phyloP scores from a whole-genome alignment of 1,140 invertebrate genomes.

The Drosophila sp. region DNA sequence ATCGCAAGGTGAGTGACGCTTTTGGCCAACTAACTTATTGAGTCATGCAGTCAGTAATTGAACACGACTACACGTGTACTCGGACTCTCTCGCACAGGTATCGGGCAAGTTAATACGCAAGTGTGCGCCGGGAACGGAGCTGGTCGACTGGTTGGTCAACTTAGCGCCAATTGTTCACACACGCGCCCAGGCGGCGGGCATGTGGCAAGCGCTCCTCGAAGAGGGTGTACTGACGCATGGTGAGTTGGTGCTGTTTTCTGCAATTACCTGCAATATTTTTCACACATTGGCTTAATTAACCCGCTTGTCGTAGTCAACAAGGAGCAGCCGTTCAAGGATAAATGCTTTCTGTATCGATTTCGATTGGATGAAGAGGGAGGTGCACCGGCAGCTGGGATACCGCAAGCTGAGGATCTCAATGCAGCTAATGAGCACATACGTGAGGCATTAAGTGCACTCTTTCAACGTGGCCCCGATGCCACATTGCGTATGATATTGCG shows the following conservation, averaged over 20 bases:
- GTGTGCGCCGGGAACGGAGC: slow-evolving; percentile 88
- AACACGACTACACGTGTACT: not conserved
- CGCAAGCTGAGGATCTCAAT: slow-evolving; percentile 86
- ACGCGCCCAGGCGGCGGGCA: slow-evolving; percentile 90
- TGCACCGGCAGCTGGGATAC: slow-evolving; percentile 79
- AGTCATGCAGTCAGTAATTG: slow-evolving; percentile 1
- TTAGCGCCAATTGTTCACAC: slow-evolving; percentile 86
- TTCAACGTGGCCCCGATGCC: slow-evolving; percentile 90
- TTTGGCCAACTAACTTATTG: slow-evolving; percentile 17
- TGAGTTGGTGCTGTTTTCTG: slow-evolving; percentile 83
- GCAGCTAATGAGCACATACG: slow-evolving; percentile 89
- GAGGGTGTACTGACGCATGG: slow-evolving; percentile 92
- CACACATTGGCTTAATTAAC: slow-evolving; percentile 20
- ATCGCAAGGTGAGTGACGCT: slow-evolving; percentile 85
- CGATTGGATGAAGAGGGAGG: slow-evolving; percentile 89
- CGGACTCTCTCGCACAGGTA: too few relatives aligned
- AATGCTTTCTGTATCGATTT: slow-evolving; percentile 93
- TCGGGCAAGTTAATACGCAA: slow-evolving; percentile 86
- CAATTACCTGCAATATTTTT: slow-evolving; percentile 33
- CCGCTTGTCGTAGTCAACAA: slow-evolving; percentile 87
- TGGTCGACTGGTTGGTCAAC: slow-evolving; percentile 91
- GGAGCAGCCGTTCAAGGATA: slow-evolving; percentile 93
- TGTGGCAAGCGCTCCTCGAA: slow-evolving; percentile 94
- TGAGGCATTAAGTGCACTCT: slow-evolving; percentile 88
- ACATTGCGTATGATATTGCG: slow-evolving; percentile 92